Conservation (phyloP, 1,140 invertebrate genomes). For the Hypsibius dujardini region DNA sequence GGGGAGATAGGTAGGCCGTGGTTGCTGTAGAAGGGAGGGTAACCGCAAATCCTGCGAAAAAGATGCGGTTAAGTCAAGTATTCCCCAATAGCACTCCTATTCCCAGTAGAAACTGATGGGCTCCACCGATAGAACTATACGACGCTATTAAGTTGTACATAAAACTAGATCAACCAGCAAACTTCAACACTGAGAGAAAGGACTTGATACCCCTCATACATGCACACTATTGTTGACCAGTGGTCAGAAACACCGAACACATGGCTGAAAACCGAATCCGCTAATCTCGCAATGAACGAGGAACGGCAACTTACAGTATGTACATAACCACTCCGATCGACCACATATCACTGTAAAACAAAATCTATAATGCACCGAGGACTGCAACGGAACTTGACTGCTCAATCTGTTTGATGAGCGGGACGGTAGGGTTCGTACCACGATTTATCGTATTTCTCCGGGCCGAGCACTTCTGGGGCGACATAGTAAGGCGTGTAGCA, state of each 20-base stretch:
- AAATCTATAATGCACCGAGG: constrained; percentile 34
- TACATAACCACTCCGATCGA: constrained; percentile 95
- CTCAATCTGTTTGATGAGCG: constrained; percentile 10
- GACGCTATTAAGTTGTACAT: no score
- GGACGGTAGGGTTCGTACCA: constrained; percentile 9
- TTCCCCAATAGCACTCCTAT: no score
- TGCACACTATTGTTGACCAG: no score
- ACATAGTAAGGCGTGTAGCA: constrained; percentile 99
- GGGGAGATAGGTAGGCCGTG: constrained; percentile 90
- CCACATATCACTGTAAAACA: constrained; percentile 72
- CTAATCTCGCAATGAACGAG: neutral
- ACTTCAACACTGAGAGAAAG: no score
- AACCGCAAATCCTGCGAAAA: constrained; percentile 65
- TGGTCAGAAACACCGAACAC: no score
- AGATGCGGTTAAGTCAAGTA: constrained; percentile 18
- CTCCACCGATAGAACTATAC: no score
- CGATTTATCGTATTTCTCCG: constrained; percentile 84
- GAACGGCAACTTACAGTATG: constrained; percentile 54
- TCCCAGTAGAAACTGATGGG: no score
- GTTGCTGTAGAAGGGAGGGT: constrained; percentile 94
- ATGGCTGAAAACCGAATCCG: no score
- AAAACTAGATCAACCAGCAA: no score
- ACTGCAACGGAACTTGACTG: constrained; percentile 12
- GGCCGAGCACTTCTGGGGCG: constrained; percentile 83
- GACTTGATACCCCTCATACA: no score